A percentile compares a stretch with the other conserved stretches of the same genome.
phyloP scores from a whole-genome alignment of 2,888 invertebrate genomes.

The Pyrrhosoma nymphula region DNA sequence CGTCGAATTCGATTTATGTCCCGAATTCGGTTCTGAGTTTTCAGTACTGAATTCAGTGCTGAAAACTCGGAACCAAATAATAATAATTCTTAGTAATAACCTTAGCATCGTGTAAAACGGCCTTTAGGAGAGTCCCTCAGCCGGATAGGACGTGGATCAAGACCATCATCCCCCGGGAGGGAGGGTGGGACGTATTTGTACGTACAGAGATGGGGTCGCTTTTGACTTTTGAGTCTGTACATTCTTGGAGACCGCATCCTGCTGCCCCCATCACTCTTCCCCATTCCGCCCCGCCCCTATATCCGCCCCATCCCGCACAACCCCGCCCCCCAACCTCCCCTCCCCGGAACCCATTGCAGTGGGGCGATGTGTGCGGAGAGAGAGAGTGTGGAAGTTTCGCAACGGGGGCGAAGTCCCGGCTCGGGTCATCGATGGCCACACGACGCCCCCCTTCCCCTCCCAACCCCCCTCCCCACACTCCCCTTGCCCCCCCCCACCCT shows the following conservation, averaged over 20 bases:
- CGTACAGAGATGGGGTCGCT: not conserved
- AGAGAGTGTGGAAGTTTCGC: not conserved
- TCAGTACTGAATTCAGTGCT: too few relatives aligned
- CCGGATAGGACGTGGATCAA: too few relatives aligned
- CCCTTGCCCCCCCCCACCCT: not conserved
- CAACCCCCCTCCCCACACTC: not conserved
- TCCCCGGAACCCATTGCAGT: not conserved
- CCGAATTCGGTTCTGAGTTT: too few relatives aligned
- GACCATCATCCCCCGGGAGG: too few relatives aligned
- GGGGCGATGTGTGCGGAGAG: not conserved
- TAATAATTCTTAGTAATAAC: too few relatives aligned
- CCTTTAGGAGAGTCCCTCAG: too few relatives aligned
- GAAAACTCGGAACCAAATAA: too few relatives aligned
- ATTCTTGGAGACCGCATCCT: not conserved
- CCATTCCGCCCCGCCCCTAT: too few relatives aligned
- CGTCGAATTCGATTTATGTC: too few relatives aligned
- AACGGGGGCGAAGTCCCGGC: constrained; percentile 18
- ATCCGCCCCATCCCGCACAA: too few relatives aligned
- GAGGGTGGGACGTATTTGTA: not conserved
- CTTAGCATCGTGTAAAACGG: too few relatives aligned
- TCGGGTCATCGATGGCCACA: not conserved
- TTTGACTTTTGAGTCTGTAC: not conserved
- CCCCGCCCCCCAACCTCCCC: too few relatives aligned
- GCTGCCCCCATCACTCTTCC: not conserved
- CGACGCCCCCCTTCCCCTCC: not conserved